Base-by-base conservation (phyloP, 1,140 invertebrate genomes). In the Charaxes varanes region DNA sequence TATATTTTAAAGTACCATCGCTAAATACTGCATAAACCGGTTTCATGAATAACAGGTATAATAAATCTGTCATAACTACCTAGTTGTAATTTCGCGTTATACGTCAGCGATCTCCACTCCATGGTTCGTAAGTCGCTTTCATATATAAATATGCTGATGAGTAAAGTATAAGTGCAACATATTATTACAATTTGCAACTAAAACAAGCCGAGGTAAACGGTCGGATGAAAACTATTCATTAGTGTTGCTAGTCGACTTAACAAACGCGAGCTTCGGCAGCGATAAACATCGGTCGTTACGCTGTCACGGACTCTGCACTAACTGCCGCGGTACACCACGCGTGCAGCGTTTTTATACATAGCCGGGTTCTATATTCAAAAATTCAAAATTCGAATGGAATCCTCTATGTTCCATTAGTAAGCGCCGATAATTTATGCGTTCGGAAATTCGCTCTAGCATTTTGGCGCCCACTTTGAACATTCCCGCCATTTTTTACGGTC, bases 231-330 rank as follows among this genome's bases (percentile, higher is more conserved):
- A 53, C 41, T 46, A 51, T 44, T 53, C 43, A 47, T 50, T 53
- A 53, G 38, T 19, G 21, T 41, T 36, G 21, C 24, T 37, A 47
- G 44, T 45, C 44, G 34, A 33, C 45, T 40, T 45, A 32, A 38
- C 47, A 46, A 56, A 53, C 26, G 41, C 32, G 34, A 36, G 43
- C 37, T 47, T 45, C 40, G 23, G 40, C 55, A 46, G 53, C 55
- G 71, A 79, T 79, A 74, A 74, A 54, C 62, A 79, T 77, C 71
- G 62, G 57, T 74, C 59, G 70, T 79, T 79, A 72, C 42, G 41
- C 62, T 65, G 69, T 76, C 70, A 79, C 68, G 74, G 74, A 18
- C 49, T 8, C 28, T 74, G 74, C 63, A 70, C 71, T 79, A 74
- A 79, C 69, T 74, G 62, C 65, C 58, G 59, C 37, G 36, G 30